Percentiles rank a stretch among this genome's conserved stretches.
These are phyloP conservation scores for Autographa pulchrina DNA, from an alignment of 2,888 invertebrate species.

Conservation along the genomic window DNA sequence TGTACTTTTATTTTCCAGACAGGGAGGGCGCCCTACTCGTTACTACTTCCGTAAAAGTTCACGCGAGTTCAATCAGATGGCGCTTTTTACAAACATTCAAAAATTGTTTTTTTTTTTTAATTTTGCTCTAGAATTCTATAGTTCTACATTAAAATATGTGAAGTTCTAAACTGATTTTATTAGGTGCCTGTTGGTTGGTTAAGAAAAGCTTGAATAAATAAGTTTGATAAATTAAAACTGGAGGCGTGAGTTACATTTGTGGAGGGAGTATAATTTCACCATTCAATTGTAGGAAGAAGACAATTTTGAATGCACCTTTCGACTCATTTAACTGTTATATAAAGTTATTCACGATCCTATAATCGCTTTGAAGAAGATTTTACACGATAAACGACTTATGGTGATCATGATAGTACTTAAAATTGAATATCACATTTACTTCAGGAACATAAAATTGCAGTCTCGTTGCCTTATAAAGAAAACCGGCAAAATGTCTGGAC, in stretches of 20 bases:
- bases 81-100: conserved; percentile 42
- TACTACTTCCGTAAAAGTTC: conserved; percentile 50
- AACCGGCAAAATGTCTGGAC: conserved; percentile 27
- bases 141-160: too few relatives aligned
- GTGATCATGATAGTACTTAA: background rate
- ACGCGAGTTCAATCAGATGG: conserved; percentile 52
- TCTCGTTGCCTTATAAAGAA: conserved; percentile 33
- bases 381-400: conserved; percentile 10
- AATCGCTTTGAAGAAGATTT: conserved; percentile 22
- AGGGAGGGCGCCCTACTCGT: conserved; percentile 31
- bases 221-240: too few relatives aligned
- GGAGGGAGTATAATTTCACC: background rate
- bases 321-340: conserved; percentile 36
- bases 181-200: background rate
- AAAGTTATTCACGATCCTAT: conserved; percentile 37
- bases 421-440: conserved; percentile 21
- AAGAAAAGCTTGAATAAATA: background rate
- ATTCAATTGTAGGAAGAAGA: conserved; percentile 10
- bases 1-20: conserved; percentile 3
- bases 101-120: background rate
- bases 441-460: conserved; percentile 33
- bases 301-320: conserved; percentile 34
- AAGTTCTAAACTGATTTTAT: too few relatives aligned
- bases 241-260: too few relatives aligned
- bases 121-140: background rate